phyloP scores from a whole-genome alignment of 2,888 invertebrate species.

The Calephelis perditalis region DNA sequence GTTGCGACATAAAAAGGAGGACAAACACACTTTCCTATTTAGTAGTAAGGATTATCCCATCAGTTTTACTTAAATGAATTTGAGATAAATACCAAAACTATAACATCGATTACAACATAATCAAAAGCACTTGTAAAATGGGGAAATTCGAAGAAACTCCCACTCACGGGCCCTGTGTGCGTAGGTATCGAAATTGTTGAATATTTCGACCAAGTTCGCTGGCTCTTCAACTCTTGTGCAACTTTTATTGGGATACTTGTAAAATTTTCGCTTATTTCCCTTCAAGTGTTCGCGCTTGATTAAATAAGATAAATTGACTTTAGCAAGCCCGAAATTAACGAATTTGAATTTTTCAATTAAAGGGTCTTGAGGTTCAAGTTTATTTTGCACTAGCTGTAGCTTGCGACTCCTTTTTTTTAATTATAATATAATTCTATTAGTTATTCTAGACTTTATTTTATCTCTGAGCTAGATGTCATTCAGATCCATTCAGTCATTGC shows the following conservation, averaged over 20 bases:
- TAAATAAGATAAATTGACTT: constrained; percentile 75
- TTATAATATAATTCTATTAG: too few relatives aligned
- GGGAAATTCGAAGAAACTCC: constrained; percentile 24
- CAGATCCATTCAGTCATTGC: too few relatives aligned
- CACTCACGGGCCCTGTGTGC: constrained; percentile 27
- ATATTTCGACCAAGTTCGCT: constrained; percentile 58
- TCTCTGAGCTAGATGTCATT: too few relatives aligned
- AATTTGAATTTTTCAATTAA: constrained; percentile 44
- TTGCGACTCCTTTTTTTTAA: too few relatives aligned
- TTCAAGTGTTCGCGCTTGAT: constrained; percentile 68
- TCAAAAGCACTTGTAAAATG: constrained; percentile 18
- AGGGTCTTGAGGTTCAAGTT: constrained; percentile 31
- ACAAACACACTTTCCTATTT: too few relatives aligned
- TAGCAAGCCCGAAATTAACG: constrained; percentile 43
- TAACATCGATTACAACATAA: background rate
- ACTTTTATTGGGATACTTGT: constrained; percentile 77
- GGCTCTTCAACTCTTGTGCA: constrained; percentile 55
- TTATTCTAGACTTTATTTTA: too few relatives aligned
- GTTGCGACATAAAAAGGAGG: too few relatives aligned
- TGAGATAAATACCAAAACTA: background rate
- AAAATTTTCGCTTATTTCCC: constrained; percentile 69
- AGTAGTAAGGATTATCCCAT: too few relatives aligned
- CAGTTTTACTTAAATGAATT: too few relatives aligned
- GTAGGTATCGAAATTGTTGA: constrained; percentile 59
- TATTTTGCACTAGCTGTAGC: constrained; percentile 8